Percentiles rank a stretch among this genome's conserved stretches.
phyloP scores from a whole-genome alignment of 2,888 invertebrate genomes.

The Scaptomyza cyrtandrae region DNA sequence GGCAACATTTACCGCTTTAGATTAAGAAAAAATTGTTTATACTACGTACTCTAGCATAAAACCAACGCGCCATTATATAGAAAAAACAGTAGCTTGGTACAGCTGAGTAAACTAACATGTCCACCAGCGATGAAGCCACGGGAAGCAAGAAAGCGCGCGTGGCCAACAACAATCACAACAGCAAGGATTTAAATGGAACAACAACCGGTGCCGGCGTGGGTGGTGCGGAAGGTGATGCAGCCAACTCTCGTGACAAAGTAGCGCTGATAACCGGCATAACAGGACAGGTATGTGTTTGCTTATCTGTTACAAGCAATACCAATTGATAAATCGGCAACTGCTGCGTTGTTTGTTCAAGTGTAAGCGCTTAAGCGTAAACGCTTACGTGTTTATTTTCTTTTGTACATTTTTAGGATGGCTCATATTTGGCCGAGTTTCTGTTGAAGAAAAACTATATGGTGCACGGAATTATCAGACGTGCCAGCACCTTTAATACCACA shows the following conservation, averaged over 20 bases:
- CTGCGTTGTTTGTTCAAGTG: background rate
- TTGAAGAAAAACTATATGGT: constrained; percentile 96
- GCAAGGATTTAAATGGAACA: constrained; percentile 55
- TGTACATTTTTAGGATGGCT: constrained; percentile 92
- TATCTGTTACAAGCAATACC: constrained; percentile 2
- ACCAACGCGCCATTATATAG: constrained; percentile 1
- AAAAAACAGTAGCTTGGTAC: constrained; percentile 8
- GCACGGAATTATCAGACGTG: constrained; percentile 97
- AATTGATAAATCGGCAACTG: constrained; percentile 20
- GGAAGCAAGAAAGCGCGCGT: constrained; percentile 59
- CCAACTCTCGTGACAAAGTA: constrained; percentile 81
- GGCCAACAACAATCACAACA: constrained; percentile 38
- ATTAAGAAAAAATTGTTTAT: constrained; percentile 63
- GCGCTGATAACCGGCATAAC: constrained; percentile 98
- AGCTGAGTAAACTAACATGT: constrained; percentile 54
- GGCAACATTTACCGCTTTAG: constrained; percentile 39
- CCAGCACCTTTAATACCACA: constrained; percentile 98
- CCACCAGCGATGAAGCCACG: constrained; percentile 57
- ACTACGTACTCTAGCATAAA: constrained; percentile 22
- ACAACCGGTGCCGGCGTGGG: constrained; percentile 14
- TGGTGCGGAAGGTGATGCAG: constrained; percentile 28
- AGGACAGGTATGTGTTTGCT: constrained; percentile 91
- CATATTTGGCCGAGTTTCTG: constrained; percentile 97
- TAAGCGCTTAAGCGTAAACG: constrained; percentile 34
- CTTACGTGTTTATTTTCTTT: constrained; percentile 48